Evolutionary conservation across 2,888 invertebrate genomes (phyloP).

Genomic region (Eupithecia subumbrata): DNA sequence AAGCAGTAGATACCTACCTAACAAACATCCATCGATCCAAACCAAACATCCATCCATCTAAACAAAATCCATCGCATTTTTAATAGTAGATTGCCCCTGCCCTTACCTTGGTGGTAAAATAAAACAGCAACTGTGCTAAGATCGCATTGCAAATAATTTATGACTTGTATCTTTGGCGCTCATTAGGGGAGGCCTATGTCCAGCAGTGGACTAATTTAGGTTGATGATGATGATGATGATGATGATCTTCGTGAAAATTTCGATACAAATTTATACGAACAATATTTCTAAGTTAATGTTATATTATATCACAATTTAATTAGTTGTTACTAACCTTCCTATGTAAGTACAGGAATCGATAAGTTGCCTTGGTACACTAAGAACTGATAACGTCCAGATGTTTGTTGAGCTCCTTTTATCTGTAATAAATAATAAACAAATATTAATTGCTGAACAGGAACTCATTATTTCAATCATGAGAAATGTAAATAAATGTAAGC

Average conservation of each 20-base stretch:
- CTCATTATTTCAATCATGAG: neutral
- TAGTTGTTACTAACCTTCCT: neutral
- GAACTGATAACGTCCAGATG: conserved; percentile 43
- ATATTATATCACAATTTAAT: neutral
- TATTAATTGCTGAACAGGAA: neutral
- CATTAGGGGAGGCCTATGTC: no score
- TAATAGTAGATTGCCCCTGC: no score
- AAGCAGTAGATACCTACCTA: no score
- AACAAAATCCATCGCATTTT: no score
- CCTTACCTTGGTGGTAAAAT: no score
- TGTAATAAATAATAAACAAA: conserved; percentile 1
- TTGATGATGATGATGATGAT: no score
- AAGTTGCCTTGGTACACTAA: conserved; percentile 46
- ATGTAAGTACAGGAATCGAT: neutral
- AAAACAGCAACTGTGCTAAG: neutral
- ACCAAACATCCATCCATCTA: no score
- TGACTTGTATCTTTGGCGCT: no score
- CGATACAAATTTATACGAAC: neutral
- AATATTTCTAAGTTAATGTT: neutral
- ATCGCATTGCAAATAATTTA: neutral
- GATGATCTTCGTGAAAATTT: neutral
- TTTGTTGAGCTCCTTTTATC: conserved; percentile 34
- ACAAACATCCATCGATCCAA: no score
- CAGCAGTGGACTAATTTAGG: no score
- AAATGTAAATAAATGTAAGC: neutral